Evolutionary conservation across 2,888 invertebrate species (phyloP).

Genomic region (Nephrotoma flavescens): DNA sequence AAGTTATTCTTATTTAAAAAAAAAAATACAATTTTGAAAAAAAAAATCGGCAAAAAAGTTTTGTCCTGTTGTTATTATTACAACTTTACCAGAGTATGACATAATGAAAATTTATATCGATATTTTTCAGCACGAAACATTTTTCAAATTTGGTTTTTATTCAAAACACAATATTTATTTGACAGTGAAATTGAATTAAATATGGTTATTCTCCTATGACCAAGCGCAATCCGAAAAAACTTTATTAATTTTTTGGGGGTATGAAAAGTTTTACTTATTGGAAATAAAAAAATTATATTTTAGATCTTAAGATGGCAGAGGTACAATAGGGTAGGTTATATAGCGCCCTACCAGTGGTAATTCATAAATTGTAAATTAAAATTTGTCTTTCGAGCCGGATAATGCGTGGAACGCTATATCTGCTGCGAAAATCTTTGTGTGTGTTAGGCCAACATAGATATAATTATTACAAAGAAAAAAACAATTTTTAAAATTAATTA

Average conservation of each 20-base stretch:
- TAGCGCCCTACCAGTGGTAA: no score
- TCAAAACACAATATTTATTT: not conserved
- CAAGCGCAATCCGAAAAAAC: not conserved
- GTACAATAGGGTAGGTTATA: no score
- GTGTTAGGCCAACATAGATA: no score
- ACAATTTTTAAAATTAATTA: no score
- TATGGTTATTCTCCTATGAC: not conserved
- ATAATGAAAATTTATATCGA: not conserved
- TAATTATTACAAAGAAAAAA: no score
- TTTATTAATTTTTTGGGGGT: not conserved
- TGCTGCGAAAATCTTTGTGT: no score
- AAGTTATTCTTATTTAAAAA: not conserved
- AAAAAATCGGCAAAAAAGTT: not conserved
- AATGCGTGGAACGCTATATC: no score
- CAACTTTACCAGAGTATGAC: not conserved
- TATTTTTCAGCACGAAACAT: not conserved
- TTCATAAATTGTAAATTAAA: no score
- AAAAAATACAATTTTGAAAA: not conserved
- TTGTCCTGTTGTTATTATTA: not conserved
- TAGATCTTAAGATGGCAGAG: no score
- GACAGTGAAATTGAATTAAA: not conserved
- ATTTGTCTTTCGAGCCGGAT: no score
- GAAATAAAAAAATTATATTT: no score
- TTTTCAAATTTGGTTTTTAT: not conserved
- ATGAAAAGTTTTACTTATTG: no score